Base-by-base conservation (phyloP, 2,113 vertebrate genomes). In the Chlorodrepanis virens region DNA sequence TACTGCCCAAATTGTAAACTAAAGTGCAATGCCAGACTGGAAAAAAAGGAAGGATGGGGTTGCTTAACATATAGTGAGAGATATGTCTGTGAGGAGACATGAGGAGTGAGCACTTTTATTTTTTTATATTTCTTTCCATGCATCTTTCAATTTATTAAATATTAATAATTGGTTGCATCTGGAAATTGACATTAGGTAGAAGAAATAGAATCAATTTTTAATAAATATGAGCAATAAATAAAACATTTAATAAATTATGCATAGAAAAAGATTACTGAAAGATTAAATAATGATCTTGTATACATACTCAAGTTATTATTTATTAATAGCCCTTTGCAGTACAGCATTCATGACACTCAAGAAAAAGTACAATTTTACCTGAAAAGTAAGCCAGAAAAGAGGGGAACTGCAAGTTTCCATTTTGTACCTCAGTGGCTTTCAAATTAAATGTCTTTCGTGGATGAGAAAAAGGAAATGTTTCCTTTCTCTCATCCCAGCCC, bases 211-310 rank as follows among this genome's bases (percentile, higher is more conserved):
- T 97, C 64, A 94, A 97, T 97, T 96, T 97, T 97, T 96, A 96
- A 97, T 97, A 97, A 95, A 96, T 94, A 90, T 92, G 79, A 87
- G 69, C 76, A 74, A 95, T 97, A 96, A 97, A 97, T 97, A 96
- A 97, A 97, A 97, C 92, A 97, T 97, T 94, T 94, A 91, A 90
- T 97, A 87, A 96, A 97, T 96, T 84, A 97, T 96, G 35, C 84
- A 97, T 97, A 39, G 39, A 39, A 89, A 96, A 97, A 96, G 83
- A 97, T 97, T 93, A 90, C 94, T 93, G 89, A 95, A 97, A 96
- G 93, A 94, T 97, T 96, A 97, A 97, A 96, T 97, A 95, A 96
- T 97, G 89, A 96, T 97, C 92, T 92, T 91, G 90, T 91, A 93
- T 92, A 96, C 89, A 95, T 92, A 86, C 93, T 94, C 86, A 67